These are phyloP conservation scores for Andrena hattorfiana DNA, from an alignment of 2,888 invertebrate species.

Conservation along the genomic window DNA sequence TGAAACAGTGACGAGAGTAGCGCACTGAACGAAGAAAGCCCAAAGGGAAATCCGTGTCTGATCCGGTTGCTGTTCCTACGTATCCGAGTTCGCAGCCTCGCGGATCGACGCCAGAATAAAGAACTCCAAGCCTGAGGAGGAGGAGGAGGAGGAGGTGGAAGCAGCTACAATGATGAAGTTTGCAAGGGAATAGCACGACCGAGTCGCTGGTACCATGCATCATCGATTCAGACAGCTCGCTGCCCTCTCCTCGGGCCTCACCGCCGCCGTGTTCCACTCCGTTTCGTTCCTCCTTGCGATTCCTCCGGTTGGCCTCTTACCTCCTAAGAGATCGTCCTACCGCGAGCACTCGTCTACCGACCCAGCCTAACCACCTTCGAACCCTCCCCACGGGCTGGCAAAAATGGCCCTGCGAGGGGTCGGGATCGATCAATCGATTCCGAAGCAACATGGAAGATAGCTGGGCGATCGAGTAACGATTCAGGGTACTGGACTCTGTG, in stretches of 20 bases:
- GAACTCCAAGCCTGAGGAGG: slow-evolving; percentile 13
- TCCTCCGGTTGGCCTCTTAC: slow-evolving; percentile 63
- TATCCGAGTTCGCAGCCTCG: slow-evolving; percentile 51
- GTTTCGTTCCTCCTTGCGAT: slow-evolving; percentile 63
- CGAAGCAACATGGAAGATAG: slow-evolving; percentile 17
- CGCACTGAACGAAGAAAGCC: slow-evolving; percentile 6
- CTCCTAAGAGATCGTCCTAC: slow-evolving; percentile 57
- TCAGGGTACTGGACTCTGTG: neutral
- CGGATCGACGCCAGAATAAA: slow-evolving; percentile 54
- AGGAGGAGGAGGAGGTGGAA: slow-evolving; percentile 28
- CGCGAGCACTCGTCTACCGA: slow-evolving; percentile 48
- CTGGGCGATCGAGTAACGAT: slow-evolving; percentile 33
- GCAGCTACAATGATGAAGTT: slow-evolving; percentile 70
- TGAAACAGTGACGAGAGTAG: neutral
- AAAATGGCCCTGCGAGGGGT: slow-evolving; percentile 53
- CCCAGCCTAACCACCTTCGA: slow-evolving; percentile 54
- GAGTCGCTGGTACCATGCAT: slow-evolving; percentile 79
- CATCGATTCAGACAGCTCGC: slow-evolving; percentile 79
- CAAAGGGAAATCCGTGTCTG: slow-evolving; percentile 30
- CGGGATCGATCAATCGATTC: slow-evolving; percentile 63
- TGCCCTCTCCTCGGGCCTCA: slow-evolving; percentile 53
- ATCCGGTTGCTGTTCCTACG: slow-evolving; percentile 51
- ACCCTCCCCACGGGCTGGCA: slow-evolving; percentile 51
- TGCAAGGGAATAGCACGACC: slow-evolving; percentile 75
- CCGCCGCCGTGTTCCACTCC: slow-evolving; percentile 53